A percentile compares a stretch with the other conserved stretches of the same genome.
Evolutionary conservation across 2,888 invertebrate genomes (phyloP).

Genomic region (Autographa gamma): DNA sequence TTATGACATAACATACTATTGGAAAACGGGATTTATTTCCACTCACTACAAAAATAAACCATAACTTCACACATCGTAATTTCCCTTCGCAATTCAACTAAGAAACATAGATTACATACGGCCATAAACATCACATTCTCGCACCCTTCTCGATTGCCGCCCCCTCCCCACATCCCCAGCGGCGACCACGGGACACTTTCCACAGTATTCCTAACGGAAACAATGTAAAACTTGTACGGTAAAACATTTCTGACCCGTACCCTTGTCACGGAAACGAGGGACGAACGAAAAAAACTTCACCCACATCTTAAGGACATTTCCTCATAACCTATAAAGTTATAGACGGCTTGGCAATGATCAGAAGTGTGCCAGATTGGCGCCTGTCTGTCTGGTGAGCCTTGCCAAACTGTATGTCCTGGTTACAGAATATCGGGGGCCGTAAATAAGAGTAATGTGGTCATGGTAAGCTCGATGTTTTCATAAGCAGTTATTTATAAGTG

Average conservation of each 20-base stretch:
- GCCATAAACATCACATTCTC: conserved; percentile 27
- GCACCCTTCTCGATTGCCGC: conserved; percentile 18
- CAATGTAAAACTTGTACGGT: conserved; percentile 47
- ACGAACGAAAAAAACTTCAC: conserved; percentile 40
- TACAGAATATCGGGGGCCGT: conserved; percentile 51
- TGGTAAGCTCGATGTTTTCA: conserved; percentile 13
- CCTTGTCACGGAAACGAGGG: conserved; percentile 45
- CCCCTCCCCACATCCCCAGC: conserved; percentile 5
- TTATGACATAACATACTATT: too few species aligned
- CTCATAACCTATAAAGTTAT: conserved; percentile 56
- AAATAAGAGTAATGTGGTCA: conserved; percentile 31
- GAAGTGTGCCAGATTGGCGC: conserved; percentile 76
- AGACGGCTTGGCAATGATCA: conserved; percentile 73
- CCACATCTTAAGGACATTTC: conserved; percentile 29
- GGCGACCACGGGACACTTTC: conserved; percentile 6
- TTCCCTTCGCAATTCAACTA: conserved; percentile 32
- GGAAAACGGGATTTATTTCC: not conserved
- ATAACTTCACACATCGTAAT: conserved; percentile 9
- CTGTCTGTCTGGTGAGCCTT: conserved; percentile 64
- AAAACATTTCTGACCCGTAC: conserved; percentile 42
- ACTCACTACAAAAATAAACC: not conserved
- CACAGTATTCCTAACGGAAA: conserved; percentile 21
- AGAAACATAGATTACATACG: conserved; percentile 27
- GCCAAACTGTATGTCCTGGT: conserved; percentile 73
- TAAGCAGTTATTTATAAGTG: not conserved